phyloP scores from a whole-genome alignment of 2,888 invertebrate species.

The Empis stercorea region DNA sequence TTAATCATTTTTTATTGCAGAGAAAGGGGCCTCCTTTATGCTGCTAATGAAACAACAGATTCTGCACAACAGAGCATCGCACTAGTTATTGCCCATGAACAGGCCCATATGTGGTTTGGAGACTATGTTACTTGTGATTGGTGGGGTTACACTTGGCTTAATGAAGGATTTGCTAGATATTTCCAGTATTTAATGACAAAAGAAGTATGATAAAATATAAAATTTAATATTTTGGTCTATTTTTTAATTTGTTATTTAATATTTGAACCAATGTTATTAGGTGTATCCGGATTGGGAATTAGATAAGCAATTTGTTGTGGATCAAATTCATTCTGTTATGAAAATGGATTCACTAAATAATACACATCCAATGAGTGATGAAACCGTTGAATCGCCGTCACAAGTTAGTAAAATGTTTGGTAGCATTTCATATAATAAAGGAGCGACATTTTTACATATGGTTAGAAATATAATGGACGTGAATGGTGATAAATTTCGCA shows the following conservation, averaged over 20 bases:
- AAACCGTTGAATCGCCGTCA: conserved; percentile 41
- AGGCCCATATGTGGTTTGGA: conserved; percentile 57
- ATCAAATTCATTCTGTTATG: conserved; percentile 53
- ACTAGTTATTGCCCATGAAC: conserved; percentile 38
- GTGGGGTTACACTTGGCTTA: conserved; percentile 49
- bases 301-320: conserved; percentile 53
- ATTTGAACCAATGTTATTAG: conserved; percentile 39
- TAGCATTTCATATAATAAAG: conserved; percentile 55
- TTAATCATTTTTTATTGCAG: conserved; percentile 30
- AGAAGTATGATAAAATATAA: conserved; percentile 30
- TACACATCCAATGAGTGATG: conserved; percentile 46
- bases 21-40: conserved; percentile 55
- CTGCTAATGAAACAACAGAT: conserved; percentile 44
- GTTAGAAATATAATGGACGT: conserved; percentile 47
- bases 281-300: conserved; percentile 50
- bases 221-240: conserved; percentile 6
- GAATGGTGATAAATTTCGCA: conserved; percentile 39
- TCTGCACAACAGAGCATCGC: conserved; percentile 48
- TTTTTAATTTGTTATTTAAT: conserved; percentile 15
- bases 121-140: conserved; percentile 42
- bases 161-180: conserved; percentile 56
- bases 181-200: conserved; percentile 54
- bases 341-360: conserved; percentile 43
- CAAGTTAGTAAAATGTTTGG: conserved; percentile 52
- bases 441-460: conserved; percentile 54